Evolutionary conservation across 2,113 vertebrate species (phyloP).

Genomic region (Felis chaus): DNA sequence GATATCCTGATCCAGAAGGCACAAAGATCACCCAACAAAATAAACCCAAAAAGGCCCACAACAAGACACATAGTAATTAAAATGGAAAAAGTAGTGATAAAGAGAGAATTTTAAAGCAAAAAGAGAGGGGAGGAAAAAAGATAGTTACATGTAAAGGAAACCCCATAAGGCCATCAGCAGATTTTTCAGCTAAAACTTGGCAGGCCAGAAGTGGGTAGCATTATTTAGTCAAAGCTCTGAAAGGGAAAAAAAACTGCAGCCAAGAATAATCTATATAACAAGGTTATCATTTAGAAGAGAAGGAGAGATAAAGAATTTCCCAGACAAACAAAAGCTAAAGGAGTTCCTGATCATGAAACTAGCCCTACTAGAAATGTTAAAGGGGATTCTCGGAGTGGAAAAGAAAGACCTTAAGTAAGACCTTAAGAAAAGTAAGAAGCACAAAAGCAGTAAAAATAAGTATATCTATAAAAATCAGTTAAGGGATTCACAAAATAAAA

Average conservation of each 20-base stretch:
- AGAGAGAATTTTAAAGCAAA: not conserved
- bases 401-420: too few species aligned
- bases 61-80: not conserved
- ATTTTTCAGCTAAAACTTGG: not conserved
- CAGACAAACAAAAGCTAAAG: not conserved
- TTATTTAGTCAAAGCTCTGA: not conserved
- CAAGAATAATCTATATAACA: not conserved
- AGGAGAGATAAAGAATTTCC: not conserved
- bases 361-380: too few species aligned
- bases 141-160: not conserved
- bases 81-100: not conserved
- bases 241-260: not conserved
- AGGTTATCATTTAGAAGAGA: not conserved
- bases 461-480: too few species aligned
- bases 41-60: not conserved
- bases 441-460: too few species aligned
- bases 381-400: too few species aligned
- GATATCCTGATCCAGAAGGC: not conserved
- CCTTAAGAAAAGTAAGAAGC: too few species aligned
- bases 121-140: not conserved
- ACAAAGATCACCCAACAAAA: not conserved
- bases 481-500: too few species aligned
- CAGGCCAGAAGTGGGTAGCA: not conserved
- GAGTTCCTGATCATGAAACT: not conserved
- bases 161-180: not conserved